These are phyloP conservation scores for Villa cingulata DNA, from an alignment of 2,888 invertebrate genomes.

Conservation along the genomic window DNA sequence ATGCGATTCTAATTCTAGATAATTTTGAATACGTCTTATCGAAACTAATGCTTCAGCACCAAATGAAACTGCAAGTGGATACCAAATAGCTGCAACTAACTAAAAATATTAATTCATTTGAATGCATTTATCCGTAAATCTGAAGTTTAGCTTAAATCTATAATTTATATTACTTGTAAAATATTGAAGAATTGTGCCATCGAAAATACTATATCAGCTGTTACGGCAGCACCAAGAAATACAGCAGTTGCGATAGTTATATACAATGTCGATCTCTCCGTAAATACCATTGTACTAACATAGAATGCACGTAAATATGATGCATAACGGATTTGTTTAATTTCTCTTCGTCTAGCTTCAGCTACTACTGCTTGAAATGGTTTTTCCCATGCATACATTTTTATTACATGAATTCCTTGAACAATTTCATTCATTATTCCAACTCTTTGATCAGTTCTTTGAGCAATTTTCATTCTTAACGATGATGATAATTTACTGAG, in stretches of 20 bases:
- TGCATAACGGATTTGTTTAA: conserved; percentile 46
- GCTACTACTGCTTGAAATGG: conserved; percentile 76
- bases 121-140: background rate
- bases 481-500: conserved; percentile 31
- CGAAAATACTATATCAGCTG: conserved; percentile 57
- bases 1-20: conserved; percentile 42
- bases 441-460: conserved; percentile 77
- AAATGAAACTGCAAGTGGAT: conserved; percentile 42
- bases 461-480: conserved; percentile 61
- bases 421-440: conserved; percentile 92
- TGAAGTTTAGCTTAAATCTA: background rate
- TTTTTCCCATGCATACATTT: conserved; percentile 95
- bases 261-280: conserved; percentile 71
- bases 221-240: conserved; percentile 48
- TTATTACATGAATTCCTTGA: conserved; percentile 84
- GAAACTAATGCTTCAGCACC: conserved; percentile 45
- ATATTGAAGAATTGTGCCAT: conserved; percentile 66
- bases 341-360: conserved; percentile 55
- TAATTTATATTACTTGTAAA: conserved; percentile 40
- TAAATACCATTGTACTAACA: conserved; percentile 62
- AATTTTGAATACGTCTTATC: conserved; percentile 43
- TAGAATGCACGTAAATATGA: conserved; percentile 53
- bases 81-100: conserved; percentile 44
- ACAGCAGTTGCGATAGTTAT: conserved; percentile 67
- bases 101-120: conserved; percentile 24